Evolutionary conservation across 2,113 vertebrate species (phyloP).

Genomic region (Pyxicephalus adspersus): DNA sequence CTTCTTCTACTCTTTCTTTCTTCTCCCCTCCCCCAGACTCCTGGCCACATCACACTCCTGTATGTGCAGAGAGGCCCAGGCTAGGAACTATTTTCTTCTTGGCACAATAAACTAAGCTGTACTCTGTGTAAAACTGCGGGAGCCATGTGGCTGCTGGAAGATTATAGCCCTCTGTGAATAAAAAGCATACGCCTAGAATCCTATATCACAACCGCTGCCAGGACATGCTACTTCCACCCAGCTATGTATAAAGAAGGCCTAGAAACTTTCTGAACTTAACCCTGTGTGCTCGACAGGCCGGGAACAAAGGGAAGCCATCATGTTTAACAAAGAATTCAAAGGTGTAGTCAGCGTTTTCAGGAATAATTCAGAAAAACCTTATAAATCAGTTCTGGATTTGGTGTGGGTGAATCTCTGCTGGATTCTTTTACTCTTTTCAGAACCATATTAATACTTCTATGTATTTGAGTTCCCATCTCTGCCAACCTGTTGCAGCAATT

Average conservation of each 20-base stretch:
- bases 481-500: no score
- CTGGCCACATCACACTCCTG: conserved; percentile 59
- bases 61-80: conserved; percentile 65
- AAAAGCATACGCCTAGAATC: conserved; percentile 41
- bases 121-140: conserved; percentile 32
- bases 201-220: conserved; percentile 6
- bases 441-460: no score
- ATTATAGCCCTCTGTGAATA: conserved; percentile 52
- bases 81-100: conserved; percentile 74
- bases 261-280: neutral
- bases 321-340: no score
- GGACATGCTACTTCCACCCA: conserved; percentile 11
- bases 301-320: neutral
- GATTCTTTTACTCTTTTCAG: no score
- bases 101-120: conserved; percentile 58
- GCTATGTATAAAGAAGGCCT: neutral
- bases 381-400: no score
- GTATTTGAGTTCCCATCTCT: no score
- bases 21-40: conserved; percentile 54
- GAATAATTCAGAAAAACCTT: no score
- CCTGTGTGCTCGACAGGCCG: neutral
- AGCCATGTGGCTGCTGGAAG: conserved; percentile 57
- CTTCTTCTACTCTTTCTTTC: conserved; percentile 19
- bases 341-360: no score
- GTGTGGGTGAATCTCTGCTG: no score